Evolutionary conservation across 2,888 invertebrate species (phyloP).

Genomic region (Hyalella azteca): DNA sequence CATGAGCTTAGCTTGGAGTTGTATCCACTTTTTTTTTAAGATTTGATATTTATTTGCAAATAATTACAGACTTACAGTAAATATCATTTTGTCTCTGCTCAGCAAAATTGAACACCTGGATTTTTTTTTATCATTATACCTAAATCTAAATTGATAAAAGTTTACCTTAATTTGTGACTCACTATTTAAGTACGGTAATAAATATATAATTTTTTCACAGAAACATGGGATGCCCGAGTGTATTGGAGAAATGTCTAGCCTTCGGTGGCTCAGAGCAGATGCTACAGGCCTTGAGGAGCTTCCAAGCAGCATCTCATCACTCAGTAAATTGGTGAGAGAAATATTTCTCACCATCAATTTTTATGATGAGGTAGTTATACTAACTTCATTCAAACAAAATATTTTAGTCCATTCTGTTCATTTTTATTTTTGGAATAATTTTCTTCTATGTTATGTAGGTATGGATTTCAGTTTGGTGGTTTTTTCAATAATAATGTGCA

Average conservation of each 20-base stretch:
- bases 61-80: neutral
- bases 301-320: constrained; percentile 91
- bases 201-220: constrained; percentile 64
- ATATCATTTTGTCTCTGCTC: neutral
- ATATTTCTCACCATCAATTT: too few species aligned
- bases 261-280: constrained; percentile 96
- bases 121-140: neutral
- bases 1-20: too few species aligned
- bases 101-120: neutral
- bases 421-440: too few species aligned
- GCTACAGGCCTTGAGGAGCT: constrained; percentile 78
- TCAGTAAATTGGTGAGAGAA: constrained; percentile 85
- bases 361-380: too few species aligned
- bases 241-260: constrained; percentile 94
- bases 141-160: neutral
- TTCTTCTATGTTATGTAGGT: too few species aligned
- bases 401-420: too few species aligned
- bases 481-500: too few species aligned
- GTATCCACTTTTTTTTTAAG: too few species aligned
- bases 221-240: constrained; percentile 86
- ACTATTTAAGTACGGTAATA: neutral
- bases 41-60: too few species aligned
- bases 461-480: too few species aligned
- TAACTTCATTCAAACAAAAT: too few species aligned
- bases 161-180: neutral